These are phyloP conservation scores for Phoxinus phoxinus DNA, from an alignment of 2,113 vertebrate species.

Conservation along the genomic window DNA sequence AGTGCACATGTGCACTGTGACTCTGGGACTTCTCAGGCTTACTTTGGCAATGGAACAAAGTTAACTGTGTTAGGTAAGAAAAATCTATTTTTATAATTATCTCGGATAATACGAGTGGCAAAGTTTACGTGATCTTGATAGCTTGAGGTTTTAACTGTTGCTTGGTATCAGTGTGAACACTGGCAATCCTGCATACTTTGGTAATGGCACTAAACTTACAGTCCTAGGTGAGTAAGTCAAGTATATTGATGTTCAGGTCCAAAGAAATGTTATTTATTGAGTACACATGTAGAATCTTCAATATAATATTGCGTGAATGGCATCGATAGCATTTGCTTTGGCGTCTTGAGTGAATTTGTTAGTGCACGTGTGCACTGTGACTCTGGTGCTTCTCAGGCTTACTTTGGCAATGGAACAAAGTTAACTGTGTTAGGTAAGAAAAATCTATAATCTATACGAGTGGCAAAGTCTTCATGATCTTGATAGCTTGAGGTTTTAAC, in stretches of 20 bases:
- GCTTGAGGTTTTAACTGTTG: conserved; percentile 50
- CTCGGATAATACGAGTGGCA: background rate
- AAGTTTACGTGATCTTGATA: background rate
- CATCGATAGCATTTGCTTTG: conserved; percentile 40
- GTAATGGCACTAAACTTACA: conserved; percentile 73
- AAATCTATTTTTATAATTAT: background rate
- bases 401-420: conserved; percentile 42
- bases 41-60: conserved; percentile 42
- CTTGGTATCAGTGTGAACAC: conserved; percentile 27
- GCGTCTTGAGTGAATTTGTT: conserved; percentile 40
- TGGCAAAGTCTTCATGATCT: background rate
- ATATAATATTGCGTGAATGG: background rate
- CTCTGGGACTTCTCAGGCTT: conserved; percentile 35
- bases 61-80: conserved; percentile 64
- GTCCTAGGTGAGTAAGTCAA: conserved; percentile 65
- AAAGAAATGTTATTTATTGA: background rate
- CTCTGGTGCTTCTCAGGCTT: conserved; percentile 36
- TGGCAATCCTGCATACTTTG: background rate
- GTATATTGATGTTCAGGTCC: background rate
- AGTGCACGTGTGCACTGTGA: conserved; percentile 19
- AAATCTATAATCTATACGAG: background rate
- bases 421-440: conserved; percentile 63
- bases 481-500: conserved; percentile 47
- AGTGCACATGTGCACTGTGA: conserved; percentile 20
- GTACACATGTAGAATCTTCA: background rate